Conservation (phyloP, 92 coral and sea anemone species). For the Parazoanthus atlanticus region DNA sequence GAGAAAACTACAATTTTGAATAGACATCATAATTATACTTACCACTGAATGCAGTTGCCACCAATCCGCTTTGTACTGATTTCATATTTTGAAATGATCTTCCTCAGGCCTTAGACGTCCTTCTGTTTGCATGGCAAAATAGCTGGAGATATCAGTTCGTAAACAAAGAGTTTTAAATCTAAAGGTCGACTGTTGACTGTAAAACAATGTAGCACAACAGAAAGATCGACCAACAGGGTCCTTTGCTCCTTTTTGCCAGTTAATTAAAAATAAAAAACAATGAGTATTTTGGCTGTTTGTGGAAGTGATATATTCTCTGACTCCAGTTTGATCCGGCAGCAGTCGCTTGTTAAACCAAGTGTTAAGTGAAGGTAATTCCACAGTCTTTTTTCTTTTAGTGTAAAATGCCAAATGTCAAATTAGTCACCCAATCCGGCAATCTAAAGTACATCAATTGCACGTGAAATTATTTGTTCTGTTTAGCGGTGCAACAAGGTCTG, state of each 20-base stretch:
- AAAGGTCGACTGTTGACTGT: no score
- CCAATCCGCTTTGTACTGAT: no score
- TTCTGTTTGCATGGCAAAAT: background rate
- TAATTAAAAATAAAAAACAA: background rate
- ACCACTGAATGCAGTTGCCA: no score
- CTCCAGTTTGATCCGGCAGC: background rate
- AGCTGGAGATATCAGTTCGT: background rate
- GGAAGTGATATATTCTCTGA: background rate
- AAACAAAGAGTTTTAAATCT: no score
- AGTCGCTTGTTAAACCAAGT: background rate
- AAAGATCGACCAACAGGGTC: background rate
- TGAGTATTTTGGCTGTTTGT: background rate
- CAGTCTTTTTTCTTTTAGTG: background rate
- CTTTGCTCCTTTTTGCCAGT: background rate
- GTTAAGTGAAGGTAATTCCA: background rate
- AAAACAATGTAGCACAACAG: background rate
- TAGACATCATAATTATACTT: no score
- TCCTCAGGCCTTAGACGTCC: no score
- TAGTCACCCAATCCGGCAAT: background rate
- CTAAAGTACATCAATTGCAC: background rate
- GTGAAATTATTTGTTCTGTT: background rate
- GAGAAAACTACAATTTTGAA: background rate
- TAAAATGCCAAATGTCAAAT: no score
- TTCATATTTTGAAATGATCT: no score
- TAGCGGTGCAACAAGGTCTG: background rate